Conservation (phyloP, 2,797 vertebrate species). For the Pachyuromys duprasi region DNA sequence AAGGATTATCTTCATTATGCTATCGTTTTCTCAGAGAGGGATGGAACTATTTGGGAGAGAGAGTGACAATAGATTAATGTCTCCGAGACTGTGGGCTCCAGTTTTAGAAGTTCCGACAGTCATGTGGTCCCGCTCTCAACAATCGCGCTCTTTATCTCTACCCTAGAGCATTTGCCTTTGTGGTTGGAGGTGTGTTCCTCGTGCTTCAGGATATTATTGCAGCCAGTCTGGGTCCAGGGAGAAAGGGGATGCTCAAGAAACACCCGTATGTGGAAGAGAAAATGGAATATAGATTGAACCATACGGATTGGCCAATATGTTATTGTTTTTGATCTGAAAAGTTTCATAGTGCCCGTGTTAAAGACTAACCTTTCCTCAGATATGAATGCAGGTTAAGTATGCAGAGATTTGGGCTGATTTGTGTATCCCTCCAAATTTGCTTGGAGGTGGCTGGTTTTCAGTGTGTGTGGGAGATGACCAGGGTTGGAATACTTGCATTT, state of each 20-base stretch:
- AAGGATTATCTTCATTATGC: not conserved
- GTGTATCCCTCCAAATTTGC: not conserved
- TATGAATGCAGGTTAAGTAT: not conserved
- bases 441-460: not conserved
- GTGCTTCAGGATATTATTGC: not conserved
- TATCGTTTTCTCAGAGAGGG: not conserved
- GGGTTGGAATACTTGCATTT: not conserved
- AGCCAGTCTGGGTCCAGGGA: not conserved
- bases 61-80: not conserved
- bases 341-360: not conserved
- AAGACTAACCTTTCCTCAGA: not conserved
- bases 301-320: not conserved
- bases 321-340: not conserved
- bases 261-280: not conserved
- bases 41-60: not conserved
- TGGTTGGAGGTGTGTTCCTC: not conserved
- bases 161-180: fast-evolving
- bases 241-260: not conserved
- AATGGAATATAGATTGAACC: not conserved
- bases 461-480: not conserved
- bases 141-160: not conserved
- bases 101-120: not conserved
- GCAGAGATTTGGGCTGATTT: not conserved
- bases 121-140: not conserved
- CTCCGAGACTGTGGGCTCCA: not conserved